Evolutionary conservation across 2,113 vertebrate genomes (phyloP).

Genomic region (Lagopus muta): DNA sequence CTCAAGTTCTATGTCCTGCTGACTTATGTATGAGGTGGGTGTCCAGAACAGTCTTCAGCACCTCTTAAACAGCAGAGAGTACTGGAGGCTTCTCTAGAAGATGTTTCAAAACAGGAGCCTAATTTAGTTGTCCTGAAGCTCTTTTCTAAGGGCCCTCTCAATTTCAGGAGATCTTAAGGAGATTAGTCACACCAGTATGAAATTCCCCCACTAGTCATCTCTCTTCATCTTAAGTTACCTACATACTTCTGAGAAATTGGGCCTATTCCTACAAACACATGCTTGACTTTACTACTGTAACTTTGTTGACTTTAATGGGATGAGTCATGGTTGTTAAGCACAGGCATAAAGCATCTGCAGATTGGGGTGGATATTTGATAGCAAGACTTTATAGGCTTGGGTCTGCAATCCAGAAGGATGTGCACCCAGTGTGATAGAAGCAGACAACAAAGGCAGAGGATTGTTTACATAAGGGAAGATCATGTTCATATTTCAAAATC

Average conservation of each 20-base stretch:
- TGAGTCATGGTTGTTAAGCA: conserved; percentile 68
- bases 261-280: conserved; percentile 37
- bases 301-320: conserved; percentile 63
- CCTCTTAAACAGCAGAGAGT: not conserved
- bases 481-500: conserved; percentile 62
- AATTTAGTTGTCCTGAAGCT: conserved; percentile 5
- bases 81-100: not conserved
- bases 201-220: conserved; percentile 50
- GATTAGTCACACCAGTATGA: conserved; percentile 63
- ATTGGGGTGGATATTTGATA: conserved; percentile 55
- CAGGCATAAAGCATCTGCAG: conserved; percentile 63
- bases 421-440: conserved; percentile 8
- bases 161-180: conserved; percentile 35
- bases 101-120: conserved; percentile 38
- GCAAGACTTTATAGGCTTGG: conserved; percentile 52
- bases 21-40: rapidly evolving
- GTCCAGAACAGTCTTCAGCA: not conserved
- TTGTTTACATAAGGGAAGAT: conserved; percentile 59
- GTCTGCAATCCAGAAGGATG: conserved; percentile 29
- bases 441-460: conserved; percentile 54
- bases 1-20: not conserved
- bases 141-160: not conserved
- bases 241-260: conserved; percentile 49
- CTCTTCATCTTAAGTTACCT: conserved; percentile 61
- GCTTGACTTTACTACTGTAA: conserved; percentile 69